Evolutionary conservation across 2,888 invertebrate species (phyloP).

Genomic region (Boloria selene): DNA sequence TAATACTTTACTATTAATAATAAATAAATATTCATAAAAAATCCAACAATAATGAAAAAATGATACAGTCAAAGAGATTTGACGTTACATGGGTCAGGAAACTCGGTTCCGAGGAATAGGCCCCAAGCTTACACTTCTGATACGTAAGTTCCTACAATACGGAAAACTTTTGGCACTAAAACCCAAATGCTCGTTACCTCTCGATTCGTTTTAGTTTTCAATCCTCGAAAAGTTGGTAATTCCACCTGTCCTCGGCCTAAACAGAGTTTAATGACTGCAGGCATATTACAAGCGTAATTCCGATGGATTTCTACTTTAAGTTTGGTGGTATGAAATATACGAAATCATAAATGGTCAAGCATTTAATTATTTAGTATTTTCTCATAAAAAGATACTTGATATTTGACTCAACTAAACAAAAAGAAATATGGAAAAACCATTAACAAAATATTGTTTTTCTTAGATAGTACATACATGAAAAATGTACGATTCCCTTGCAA

Average conservation of each 20-base stretch:
- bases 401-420: not conserved
- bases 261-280: constrained; percentile 59
- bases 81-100: too few relatives aligned
- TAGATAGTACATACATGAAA: too few relatives aligned
- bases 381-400: not conserved
- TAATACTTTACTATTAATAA: too few relatives aligned
- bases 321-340: constrained; percentile 33
- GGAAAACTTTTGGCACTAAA: constrained; percentile 28
- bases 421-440: too few relatives aligned
- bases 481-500: too few relatives aligned
- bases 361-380: not conserved
- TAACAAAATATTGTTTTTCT: too few relatives aligned
- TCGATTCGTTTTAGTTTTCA: constrained; percentile 49
- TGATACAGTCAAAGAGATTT: too few relatives aligned
- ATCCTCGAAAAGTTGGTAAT: constrained; percentile 52
- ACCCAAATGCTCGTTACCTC: constrained; percentile 31
- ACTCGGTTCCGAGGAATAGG: too few relatives aligned
- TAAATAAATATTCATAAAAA: too few relatives aligned
- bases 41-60: too few relatives aligned
- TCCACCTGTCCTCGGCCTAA: constrained; percentile 62
- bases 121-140: constrained; percentile 2
- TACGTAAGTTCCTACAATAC: constrained; percentile 5
- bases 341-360: constrained; percentile 29
- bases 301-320: constrained; percentile 49
- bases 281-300: constrained; percentile 50